phyloP scores from a whole-genome alignment of 2,113 vertebrate genomes.

The Herpetotheres cachinnans region DNA sequence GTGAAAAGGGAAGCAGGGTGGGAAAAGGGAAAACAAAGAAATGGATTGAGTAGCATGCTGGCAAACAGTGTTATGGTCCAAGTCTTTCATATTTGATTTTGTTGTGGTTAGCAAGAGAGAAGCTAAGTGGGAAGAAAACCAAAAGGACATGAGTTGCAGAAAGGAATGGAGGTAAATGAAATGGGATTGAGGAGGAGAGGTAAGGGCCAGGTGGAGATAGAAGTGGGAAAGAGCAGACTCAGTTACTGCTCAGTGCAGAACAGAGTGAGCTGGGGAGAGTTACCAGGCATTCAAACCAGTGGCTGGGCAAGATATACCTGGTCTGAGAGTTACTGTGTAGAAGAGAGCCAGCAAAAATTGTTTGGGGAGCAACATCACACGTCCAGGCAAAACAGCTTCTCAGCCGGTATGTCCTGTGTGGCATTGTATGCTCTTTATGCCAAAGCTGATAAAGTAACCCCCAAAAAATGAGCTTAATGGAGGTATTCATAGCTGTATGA shows the following conservation, averaged over 20 bases:
- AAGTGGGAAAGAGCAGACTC: background rate
- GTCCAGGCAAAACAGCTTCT: background rate
- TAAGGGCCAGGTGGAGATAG: background rate
- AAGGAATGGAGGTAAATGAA: background rate
- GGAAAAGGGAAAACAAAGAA: background rate
- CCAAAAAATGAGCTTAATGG: background rate
- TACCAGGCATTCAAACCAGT: background rate
- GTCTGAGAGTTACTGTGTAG: background rate
- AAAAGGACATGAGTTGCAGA: background rate
- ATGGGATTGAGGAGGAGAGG: background rate
- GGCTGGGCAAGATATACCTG: background rate
- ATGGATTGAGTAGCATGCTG: background rate
- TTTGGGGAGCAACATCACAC: background rate
- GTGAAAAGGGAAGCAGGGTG: background rate
- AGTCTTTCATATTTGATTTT: background rate
- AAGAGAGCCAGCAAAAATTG: background rate
- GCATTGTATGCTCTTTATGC: background rate
- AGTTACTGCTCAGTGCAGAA: background rate
- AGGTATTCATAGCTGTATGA: background rate
- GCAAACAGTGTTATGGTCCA: background rate
- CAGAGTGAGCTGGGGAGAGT: background rate
- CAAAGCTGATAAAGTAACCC: background rate
- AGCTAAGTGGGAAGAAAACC: background rate
- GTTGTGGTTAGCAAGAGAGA: background rate
- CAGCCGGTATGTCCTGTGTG: rapidly evolving